Base-by-base conservation (phyloP, 2,797 vertebrate species). In the Philypnodon macrostomus region DNA sequence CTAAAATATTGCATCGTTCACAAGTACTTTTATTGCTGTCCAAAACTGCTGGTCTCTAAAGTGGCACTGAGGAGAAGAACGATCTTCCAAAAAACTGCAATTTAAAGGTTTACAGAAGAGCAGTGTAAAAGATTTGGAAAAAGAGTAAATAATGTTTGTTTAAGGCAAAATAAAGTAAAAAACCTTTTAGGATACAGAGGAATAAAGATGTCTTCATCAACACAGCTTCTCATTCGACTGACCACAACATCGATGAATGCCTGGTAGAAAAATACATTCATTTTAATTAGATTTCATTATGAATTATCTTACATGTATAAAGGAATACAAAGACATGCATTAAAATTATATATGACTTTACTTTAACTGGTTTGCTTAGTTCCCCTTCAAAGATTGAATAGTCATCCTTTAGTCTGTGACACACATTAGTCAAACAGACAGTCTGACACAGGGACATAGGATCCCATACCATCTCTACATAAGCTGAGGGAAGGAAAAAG, bases 171-270 rank as follows among this genome's bases (percentile, higher is more conserved):
- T 7, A 0, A 42, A 33, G 1, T 29, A 32, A 27, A 58, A 24
- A 70, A 97, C 95, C 81, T 91, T 87, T 92, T 91, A 48, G 94
- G 91, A 84, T 94, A 97, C 0, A 97, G 58, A 39, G 95, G 95
- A 65, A 98, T 93, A 82, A 95, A 98, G 47, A 96, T 81, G 42
- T 98, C 93, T 66, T 95, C 94, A 79, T 97, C 95, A n/a, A 95
- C 79, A 40, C 90, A 89, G 54, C 83, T 92, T 69, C 87, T 92
- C 74, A 98, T 75, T 72, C 91, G 89, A 63, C 70, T 51, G 62
- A 84, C 71, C 73, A 94, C 62, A 3, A 67, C 68, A 37, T 89
- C 89, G 16, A 88, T 32, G 53, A 98, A 90, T 15, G 83, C 81
- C 95, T 98, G n/a, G 68, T 7, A 63, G 32, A 32, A 46, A 63